Conservation (phyloP, 2,888 invertebrate genomes). For the Hoplodrina blanda region DNA sequence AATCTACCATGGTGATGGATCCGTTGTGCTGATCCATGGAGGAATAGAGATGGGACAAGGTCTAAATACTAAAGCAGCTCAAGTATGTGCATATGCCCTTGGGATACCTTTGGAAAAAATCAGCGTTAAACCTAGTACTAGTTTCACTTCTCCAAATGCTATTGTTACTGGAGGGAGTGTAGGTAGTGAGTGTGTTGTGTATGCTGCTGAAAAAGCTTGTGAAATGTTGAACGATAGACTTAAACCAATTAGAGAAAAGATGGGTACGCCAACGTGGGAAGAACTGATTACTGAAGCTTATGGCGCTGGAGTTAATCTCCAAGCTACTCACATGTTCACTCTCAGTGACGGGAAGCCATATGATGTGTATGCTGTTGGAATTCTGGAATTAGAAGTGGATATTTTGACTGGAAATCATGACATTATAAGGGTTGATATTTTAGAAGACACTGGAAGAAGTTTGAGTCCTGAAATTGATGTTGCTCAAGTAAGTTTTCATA, state of each 20-base stretch:
- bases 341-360: slow-evolving; percentile 89
- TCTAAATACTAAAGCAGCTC: slow-evolving; percentile 94
- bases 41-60: slow-evolving; percentile 95
- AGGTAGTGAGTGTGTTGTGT: slow-evolving; percentile 92
- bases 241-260: slow-evolving; percentile 89
- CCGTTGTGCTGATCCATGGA: slow-evolving; percentile 92
- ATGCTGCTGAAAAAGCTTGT: slow-evolving; percentile 91
- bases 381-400: slow-evolving; percentile 94
- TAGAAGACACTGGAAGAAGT: slow-evolving; percentile 94
- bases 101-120: slow-evolving; percentile 92
- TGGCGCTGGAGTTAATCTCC: slow-evolving; percentile 89
- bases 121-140: slow-evolving; percentile 91
- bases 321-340: slow-evolving; percentile 90
- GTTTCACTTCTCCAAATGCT: slow-evolving; percentile 91
- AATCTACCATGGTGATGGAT: slow-evolving; percentile 92
- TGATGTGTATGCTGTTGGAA: slow-evolving; percentile 91
- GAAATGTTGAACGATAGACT: slow-evolving; percentile 91
- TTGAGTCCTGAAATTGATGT: slow-evolving; percentile 93
- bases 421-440: slow-evolving; percentile 92
- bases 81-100: slow-evolving; percentile 93
- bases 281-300: slow-evolving; percentile 89
- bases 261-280: slow-evolving; percentile 90
- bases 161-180: slow-evolving; percentile 92
- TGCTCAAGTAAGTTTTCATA: slow-evolving; percentile 89
- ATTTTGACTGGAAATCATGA: slow-evolving; percentile 94